Conservation (phyloP, 2,113 vertebrate genomes). For the Stomatorhinus ivindoensis region DNA sequence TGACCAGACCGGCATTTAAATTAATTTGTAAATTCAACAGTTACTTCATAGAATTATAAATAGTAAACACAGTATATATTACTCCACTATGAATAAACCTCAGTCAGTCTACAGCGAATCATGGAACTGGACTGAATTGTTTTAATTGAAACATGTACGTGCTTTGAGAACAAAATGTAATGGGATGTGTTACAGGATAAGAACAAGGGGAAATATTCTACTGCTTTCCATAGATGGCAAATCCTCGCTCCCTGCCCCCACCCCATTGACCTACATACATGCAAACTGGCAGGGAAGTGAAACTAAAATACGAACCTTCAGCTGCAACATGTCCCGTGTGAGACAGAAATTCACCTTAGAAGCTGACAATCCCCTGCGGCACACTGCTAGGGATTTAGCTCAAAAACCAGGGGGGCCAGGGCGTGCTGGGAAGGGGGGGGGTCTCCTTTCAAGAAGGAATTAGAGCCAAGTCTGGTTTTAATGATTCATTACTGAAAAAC, state of each 20-base stretch:
- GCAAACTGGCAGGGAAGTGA: neutral
- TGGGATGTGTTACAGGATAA: neutral
- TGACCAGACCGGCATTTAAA: neutral
- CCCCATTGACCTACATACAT: slow-evolving; percentile 6
- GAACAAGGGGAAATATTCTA: neutral
- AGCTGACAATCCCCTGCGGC: slow-evolving; percentile 18
- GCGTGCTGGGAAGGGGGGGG: neutral
- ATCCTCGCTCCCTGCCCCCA: neutral
- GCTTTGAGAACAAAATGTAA: neutral
- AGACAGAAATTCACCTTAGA: slow-evolving; percentile 14
- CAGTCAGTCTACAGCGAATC: neutral
- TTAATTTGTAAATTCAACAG: neutral
- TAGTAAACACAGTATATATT: neutral
- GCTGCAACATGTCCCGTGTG: slow-evolving; percentile 9
- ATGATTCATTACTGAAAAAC: slow-evolving; percentile 33
- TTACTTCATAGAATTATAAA: neutral
- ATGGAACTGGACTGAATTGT: neutral
- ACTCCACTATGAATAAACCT: neutral
- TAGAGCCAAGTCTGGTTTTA: slow-evolving; percentile 29
- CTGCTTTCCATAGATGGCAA: neutral
- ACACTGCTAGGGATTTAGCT: slow-evolving; percentile 20
- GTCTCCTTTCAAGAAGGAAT: slow-evolving; percentile 26
- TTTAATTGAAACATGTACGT: neutral
- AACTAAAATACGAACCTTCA: slow-evolving; percentile 13
- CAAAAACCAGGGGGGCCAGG: slow-evolving; percentile 19